These are phyloP conservation scores for Aphis gossypii DNA, from an alignment of 1,140 invertebrate species.

Conservation along the genomic window DNA sequence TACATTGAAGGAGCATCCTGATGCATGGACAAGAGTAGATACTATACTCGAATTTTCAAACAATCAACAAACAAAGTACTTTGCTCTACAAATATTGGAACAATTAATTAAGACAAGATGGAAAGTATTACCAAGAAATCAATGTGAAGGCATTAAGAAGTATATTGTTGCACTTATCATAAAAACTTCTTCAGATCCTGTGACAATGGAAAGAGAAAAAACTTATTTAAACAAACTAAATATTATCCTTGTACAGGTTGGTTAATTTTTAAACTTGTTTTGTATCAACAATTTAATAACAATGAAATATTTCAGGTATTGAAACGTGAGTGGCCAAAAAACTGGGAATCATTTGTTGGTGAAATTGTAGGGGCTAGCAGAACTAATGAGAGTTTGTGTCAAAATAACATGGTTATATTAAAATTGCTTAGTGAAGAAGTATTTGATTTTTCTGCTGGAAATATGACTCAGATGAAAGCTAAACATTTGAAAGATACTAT, in stretches of 20 bases:
- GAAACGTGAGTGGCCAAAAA: conserved; percentile 99
- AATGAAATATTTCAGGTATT: conserved; percentile 77
- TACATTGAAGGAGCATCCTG: conserved; percentile 95
- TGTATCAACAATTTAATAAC: neutral
- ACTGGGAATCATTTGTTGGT: conserved; percentile 98
- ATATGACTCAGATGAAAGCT: conserved; percentile 98
- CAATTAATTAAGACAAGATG: conserved; percentile 99
- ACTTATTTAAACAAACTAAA: conserved; percentile 98
- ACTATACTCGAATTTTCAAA: conserved; percentile 92
- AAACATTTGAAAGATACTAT: conserved; percentile 99
- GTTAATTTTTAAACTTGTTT: conserved; percentile 18
- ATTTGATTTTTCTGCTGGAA: conserved; percentile 97
- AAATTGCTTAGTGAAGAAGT: conserved; percentile 97
- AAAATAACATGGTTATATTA: conserved; percentile 99
- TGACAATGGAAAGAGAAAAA: conserved; percentile 89
- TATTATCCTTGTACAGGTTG: conserved; percentile 94
- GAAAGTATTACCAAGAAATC: conserved; percentile 97
- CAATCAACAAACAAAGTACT: conserved; percentile 99
- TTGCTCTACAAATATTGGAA: conserved; percentile 98
- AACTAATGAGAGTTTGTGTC: conserved; percentile 97
- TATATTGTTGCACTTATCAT: conserved; percentile 99
- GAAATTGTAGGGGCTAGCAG: conserved; percentile 99
- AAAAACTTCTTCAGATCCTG: conserved; percentile 94
- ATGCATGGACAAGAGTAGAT: conserved; percentile 99
- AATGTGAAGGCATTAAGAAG: conserved; percentile 99